These are phyloP conservation scores for Imbricaverruca yamaguchii DNA, from an alignment of 2,888 invertebrate species.

Conservation along the genomic window DNA sequence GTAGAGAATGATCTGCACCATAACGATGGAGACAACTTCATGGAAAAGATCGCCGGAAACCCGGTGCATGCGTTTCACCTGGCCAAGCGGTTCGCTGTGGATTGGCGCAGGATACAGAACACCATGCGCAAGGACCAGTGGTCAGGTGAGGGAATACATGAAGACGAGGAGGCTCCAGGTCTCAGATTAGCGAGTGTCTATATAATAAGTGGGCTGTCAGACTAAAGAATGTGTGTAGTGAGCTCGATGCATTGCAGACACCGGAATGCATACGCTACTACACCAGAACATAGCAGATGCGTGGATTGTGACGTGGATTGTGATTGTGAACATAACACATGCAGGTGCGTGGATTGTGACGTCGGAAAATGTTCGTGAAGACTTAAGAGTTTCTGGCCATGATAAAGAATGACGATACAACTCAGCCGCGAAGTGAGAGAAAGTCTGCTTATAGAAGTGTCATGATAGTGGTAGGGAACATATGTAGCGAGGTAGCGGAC, in stretches of 20 bases:
- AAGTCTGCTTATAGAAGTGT: too few relatives aligned
- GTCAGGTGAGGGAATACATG: not conserved
- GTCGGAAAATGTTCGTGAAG: too few relatives aligned
- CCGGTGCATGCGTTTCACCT: conserved; percentile 39
- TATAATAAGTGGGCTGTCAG: too few relatives aligned
- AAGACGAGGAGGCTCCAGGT: too few relatives aligned
- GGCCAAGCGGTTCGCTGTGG: conserved; percentile 37
- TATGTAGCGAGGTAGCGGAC: too few relatives aligned
- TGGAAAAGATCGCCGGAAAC: conserved; percentile 35
- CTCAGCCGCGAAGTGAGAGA: too few relatives aligned
- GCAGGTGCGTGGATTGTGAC: not conserved
- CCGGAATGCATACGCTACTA: not conserved
- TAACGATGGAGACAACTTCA: not conserved
- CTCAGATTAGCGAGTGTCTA: too few relatives aligned
- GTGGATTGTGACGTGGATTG: not conserved
- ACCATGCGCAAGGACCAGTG: not conserved
- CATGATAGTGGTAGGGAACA: too few relatives aligned
- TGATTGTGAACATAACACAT: too few relatives aligned
- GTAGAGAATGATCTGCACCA: not conserved
- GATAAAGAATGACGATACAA: too few relatives aligned
- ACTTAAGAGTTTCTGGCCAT: too few relatives aligned
- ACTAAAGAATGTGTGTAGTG: too few relatives aligned
- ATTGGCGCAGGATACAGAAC: conserved; percentile 35
- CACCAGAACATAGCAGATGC: not conserved
- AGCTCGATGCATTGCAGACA: not conserved